Evolutionary conservation across 2,888 invertebrate genomes (phyloP).

Genomic region (Cynaeus angustus): DNA sequence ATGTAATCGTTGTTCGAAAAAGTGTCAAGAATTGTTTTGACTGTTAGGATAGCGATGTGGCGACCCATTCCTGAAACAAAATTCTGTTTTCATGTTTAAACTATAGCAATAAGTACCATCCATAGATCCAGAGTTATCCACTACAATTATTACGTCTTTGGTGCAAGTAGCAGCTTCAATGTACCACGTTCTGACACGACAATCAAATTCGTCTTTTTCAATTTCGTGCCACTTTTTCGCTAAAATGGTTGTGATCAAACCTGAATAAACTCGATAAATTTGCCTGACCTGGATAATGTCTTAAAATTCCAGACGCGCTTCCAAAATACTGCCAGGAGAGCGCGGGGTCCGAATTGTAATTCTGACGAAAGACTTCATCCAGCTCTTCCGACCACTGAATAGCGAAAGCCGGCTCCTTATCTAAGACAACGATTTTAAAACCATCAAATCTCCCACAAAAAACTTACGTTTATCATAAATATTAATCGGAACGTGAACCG

Average conservation of each 20-base stretch:
- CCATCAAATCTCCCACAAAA: neutral
- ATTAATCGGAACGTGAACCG: conserved; percentile 96
- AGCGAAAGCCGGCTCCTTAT: conserved; percentile 77
- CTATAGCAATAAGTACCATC: conserved; percentile 76
- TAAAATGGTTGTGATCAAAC: conserved; percentile 27
- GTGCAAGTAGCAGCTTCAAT: conserved; percentile 98
- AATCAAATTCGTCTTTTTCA: conserved; percentile 85
- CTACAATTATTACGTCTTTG: conserved; percentile 95
- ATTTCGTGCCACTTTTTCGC: conserved; percentile 60
- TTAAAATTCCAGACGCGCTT: conserved; percentile 91
- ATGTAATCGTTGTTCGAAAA: conserved; percentile 98
- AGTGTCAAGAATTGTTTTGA: conserved; percentile 92
- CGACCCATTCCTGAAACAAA: conserved; percentile 69
- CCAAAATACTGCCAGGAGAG: conserved; percentile 99
- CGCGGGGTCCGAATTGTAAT: conserved; percentile 91
- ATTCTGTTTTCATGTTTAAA: neutral
- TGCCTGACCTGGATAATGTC: conserved; percentile 85
- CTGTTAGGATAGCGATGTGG: conserved; percentile 88
- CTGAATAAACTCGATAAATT: too few species aligned
- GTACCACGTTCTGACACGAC: conserved; percentile 94
- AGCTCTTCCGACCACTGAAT: conserved; percentile 93
- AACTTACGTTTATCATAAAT: conserved; percentile 86
- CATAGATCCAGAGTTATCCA: conserved; percentile 98
- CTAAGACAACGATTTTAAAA: conserved; percentile 52
- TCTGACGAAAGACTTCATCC: conserved; percentile 87